Evolutionary conservation across 1,140 invertebrate genomes (phyloP), one percentile per base, ranked within the genome.

Genomic region (Cardiocondyla obscurior): DNA sequence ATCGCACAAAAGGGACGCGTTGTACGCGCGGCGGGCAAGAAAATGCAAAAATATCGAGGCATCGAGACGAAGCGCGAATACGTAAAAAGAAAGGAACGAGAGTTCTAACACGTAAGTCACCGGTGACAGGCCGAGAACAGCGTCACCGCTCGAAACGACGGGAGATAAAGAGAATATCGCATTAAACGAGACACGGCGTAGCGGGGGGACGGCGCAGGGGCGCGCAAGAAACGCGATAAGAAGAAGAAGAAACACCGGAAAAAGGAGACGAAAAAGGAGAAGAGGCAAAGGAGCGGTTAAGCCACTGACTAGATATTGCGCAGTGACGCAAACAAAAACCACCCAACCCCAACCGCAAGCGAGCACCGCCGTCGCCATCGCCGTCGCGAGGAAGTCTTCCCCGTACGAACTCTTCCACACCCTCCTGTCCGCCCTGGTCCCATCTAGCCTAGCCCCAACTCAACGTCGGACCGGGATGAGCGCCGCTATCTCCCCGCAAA

Each of bases 321-420:
- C 89, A 83, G 77, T 83, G 88, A 65, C 86, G 89, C 88, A 88
- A 89, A 90, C 88, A 90, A 90, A 90, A 90, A 90, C 86, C 88
- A 89, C 82, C 85, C 84, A 72, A 39, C 57, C 60, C 39, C 33
- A 44, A 55, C 67, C 39, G 49, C n/a, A n/a, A 58, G 12, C 58
- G 42, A 19, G 19, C 44, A 65, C 55, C 65, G 7, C 12, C 33
- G 33, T 42, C 60, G 36, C 14, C 60, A 22, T 25, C 60, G 60
- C 33, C 57, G 25, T n/a, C 65, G 69, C 82, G 77, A 76, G 84
- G 46, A 86, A 82, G 60, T 84, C 74, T 65, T 84, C 33, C 53
- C 49, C 28, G 65, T n/a, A n/a, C 36, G 46, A 77, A 25, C 72
- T 65, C 72, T 72, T 49, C 49, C 16, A 4, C 69, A 33, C 25